These are phyloP conservation scores for Pseudomugil gertrudae DNA, from an alignment of 2,797 vertebrate genomes.

Conservation along the genomic window DNA sequence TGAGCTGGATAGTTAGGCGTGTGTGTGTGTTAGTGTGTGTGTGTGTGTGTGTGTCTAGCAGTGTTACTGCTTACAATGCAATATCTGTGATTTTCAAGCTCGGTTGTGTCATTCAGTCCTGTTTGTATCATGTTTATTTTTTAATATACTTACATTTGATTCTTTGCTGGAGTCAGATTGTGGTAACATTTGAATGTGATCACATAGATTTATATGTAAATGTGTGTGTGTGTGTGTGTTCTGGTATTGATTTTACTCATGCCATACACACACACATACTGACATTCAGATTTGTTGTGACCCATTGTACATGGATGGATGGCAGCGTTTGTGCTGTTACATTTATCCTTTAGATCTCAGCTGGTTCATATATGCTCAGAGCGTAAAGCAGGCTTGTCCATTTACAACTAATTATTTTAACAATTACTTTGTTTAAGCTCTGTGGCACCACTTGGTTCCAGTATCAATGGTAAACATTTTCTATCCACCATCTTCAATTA, in stretches of 20 bases:
- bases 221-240: constrained; percentile 5
- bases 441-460: constrained; percentile 21
- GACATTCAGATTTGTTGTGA: constrained; percentile 52
- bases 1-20: constrained; percentile 57
- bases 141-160: not conserved
- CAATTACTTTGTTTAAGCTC: constrained; percentile 30
- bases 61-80: constrained; percentile 49
- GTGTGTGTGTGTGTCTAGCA: constrained; percentile 16
- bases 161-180: not conserved
- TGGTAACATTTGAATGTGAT: constrained; percentile 3
- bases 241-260: constrained; percentile 14
- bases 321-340: constrained; percentile 33
- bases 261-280: constrained; percentile 4
- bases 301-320: constrained; percentile 38
- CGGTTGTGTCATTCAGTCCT: constrained; percentile 16
- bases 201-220: not conserved
- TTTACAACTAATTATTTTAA: constrained; percentile 39
- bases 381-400: constrained; percentile 20
- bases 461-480: constrained; percentile 25
- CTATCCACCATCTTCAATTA: constrained; percentile 2
- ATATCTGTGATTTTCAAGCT: constrained; percentile 47
- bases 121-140: not conserved
- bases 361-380: not conserved
- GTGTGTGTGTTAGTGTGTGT: constrained; percentile 10
- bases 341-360: constrained; percentile 30